These are phyloP conservation scores for Botia kubotai DNA, from an alignment of 2,797 vertebrate genomes.

Conservation along the genomic window DNA sequence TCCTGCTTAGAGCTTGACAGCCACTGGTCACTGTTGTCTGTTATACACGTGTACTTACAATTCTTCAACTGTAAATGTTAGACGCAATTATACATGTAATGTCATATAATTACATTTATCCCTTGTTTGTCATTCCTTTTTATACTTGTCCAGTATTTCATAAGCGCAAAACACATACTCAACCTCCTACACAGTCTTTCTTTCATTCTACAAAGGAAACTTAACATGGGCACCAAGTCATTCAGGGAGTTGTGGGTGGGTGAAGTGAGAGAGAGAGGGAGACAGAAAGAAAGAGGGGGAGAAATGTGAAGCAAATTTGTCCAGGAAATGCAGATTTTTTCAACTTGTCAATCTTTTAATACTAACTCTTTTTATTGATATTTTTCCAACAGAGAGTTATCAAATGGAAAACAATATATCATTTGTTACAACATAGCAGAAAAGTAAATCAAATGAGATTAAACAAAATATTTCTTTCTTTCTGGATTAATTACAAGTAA, in stretches of 20 bases:
- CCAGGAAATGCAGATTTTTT: background rate
- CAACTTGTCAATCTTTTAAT: too few species aligned
- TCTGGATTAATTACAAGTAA: too few species aligned
- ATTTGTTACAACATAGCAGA: too few species aligned
- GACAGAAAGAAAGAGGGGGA: background rate
- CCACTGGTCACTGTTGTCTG: background rate
- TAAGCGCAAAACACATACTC: background rate
- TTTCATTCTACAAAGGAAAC: conserved; percentile 33
- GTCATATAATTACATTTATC: background rate
- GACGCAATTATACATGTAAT: background rate
- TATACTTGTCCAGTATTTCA: background rate
- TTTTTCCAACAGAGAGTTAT: too few species aligned
- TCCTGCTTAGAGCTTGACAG: too few species aligned
- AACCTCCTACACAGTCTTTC: conserved; percentile 13
- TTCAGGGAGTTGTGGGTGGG: conserved; percentile 16
- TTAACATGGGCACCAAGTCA: conserved; percentile 21
- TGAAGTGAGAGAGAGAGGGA: conserved; percentile 13
- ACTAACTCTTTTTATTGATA: too few species aligned
- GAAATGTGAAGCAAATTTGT: conserved; percentile 20
- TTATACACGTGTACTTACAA: background rate
- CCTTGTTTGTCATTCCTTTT: background rate
- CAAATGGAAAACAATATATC: too few species aligned
- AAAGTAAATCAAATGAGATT: too few species aligned
- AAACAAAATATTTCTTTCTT: too few species aligned
- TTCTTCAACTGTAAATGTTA: background rate